Percentiles rank a stretch among this genome's conserved stretches.
phyloP scores from a whole-genome alignment of 2,888 invertebrate species.

The Drosophila setosimentum region DNA sequence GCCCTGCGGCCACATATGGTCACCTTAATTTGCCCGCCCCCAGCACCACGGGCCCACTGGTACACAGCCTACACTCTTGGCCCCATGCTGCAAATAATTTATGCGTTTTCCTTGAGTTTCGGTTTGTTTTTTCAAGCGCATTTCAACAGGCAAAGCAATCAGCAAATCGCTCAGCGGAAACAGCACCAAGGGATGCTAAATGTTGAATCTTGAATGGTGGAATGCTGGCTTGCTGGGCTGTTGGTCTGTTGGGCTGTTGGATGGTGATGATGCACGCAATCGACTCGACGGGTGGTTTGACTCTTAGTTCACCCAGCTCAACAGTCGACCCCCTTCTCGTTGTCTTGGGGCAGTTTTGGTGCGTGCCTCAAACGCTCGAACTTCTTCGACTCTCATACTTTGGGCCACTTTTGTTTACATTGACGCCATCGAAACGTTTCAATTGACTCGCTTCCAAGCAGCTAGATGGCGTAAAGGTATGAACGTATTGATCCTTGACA shows the following conservation, averaged over 20 bases:
- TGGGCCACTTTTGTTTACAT: conserved; percentile 59
- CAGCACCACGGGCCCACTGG: background rate
- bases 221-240: background rate
- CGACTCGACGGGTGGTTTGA: conserved; percentile 60
- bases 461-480: conserved; percentile 17
- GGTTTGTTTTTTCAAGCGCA: conserved; percentile 78
- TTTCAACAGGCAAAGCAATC: conserved; percentile 78
- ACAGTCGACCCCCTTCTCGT: background rate
- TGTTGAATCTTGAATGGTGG: conserved; percentile 46
- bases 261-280: conserved; percentile 37
- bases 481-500: conserved; percentile 13
- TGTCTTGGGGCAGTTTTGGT: conserved; percentile 41
- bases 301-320: conserved; percentile 3
- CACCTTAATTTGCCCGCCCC: conserved; percentile 69
- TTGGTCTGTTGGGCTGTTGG: conserved; percentile 12
- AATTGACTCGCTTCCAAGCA: conserved; percentile 49
- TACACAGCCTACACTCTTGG: background rate
- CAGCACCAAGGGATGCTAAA: conserved; percentile 61
- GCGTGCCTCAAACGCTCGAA: conserved; percentile 52
- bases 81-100: conserved; percentile 68
- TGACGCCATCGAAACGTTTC: conserved; percentile 64
- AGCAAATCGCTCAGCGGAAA: conserved; percentile 69
- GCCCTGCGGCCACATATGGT: conserved; percentile 78
- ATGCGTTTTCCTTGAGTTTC: conserved; percentile 73
- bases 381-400: conserved; percentile 4